Percentiles rank a stretch among this genome's conserved stretches.
phyloP scores from a whole-genome alignment of 2,888 invertebrate species.

The Caenorhabditis imperialis region DNA sequence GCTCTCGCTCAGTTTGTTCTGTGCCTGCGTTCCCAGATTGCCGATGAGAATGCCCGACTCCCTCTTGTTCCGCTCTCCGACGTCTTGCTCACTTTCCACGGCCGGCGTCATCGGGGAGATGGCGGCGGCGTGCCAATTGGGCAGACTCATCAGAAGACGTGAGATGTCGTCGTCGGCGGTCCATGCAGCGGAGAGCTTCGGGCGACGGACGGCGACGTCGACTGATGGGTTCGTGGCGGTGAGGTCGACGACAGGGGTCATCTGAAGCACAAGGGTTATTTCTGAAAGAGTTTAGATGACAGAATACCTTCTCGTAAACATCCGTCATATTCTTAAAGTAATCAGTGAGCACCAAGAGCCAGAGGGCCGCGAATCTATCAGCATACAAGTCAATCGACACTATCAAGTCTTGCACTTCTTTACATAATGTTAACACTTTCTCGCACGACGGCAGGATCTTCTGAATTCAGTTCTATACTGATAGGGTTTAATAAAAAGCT shows the following conservation, averaged over 20 bases:
- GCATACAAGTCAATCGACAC: slow-evolving; percentile 76
- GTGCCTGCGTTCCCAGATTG: slow-evolving; percentile 82
- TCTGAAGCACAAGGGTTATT: slow-evolving; percentile 43
- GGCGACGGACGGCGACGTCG: slow-evolving; percentile 77
- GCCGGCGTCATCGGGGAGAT: slow-evolving; percentile 65
- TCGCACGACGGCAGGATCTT: slow-evolving; percentile 68
- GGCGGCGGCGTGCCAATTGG: slow-evolving; percentile 82
- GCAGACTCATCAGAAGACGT: slow-evolving; percentile 88
- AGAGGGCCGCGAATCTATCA: slow-evolving; percentile 75
- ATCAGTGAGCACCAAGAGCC: slow-evolving; percentile 75
- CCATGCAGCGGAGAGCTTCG: slow-evolving; percentile 90
- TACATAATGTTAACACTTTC: slow-evolving; percentile 71
- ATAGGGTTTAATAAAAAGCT: slow-evolving; percentile 15
- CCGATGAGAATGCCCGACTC: slow-evolving; percentile 94
- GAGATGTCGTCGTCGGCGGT: slow-evolving; percentile 95
- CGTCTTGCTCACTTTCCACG: slow-evolving; percentile 80
- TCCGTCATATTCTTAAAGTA: slow-evolving; percentile 69
- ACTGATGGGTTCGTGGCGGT: slow-evolving; percentile 24
- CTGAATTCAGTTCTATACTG: slow-evolving; percentile 39
- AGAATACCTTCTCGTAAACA: slow-evolving; percentile 68
- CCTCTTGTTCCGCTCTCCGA: slow-evolving; percentile 86
- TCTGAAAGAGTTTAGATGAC: neutral
- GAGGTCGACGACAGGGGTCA: slow-evolving; percentile 52
- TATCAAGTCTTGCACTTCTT: slow-evolving; percentile 71
- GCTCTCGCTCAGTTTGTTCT: slow-evolving; percentile 80